phyloP scores from a whole-genome alignment of 2,113 vertebrate species.

The Amblyopsis rosae region DNA sequence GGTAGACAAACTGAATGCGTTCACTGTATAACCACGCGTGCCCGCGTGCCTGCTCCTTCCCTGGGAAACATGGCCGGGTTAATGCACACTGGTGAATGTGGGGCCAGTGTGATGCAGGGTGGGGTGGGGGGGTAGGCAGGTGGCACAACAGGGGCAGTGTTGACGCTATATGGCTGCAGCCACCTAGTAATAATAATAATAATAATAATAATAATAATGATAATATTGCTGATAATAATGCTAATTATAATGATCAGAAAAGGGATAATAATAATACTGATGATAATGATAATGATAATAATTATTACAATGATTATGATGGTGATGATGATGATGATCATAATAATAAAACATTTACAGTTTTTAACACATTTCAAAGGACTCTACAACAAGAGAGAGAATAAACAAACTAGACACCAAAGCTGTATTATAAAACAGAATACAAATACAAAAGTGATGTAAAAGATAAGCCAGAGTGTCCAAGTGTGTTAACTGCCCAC shows the following conservation, averaged over 20 bases:
- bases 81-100: constrained; percentile 71
- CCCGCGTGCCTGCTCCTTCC: constrained; percentile 57
- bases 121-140: constrained; percentile 56
- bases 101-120: constrained; percentile 55
- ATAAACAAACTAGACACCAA: too few relatives aligned
- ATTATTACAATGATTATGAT: too few relatives aligned
- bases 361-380: too few relatives aligned
- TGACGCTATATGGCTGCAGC: constrained; percentile 43
- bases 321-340: too few relatives aligned
- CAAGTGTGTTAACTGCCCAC: constrained; percentile 76
- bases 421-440: too few relatives aligned
- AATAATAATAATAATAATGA: background rate
- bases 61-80: constrained; percentile 68
- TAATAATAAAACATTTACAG: too few relatives aligned
- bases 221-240: too few relatives aligned
- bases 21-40: constrained; percentile 69
- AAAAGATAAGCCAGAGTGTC: constrained; percentile 1
- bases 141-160: constrained; percentile 77
- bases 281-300: too few relatives aligned
- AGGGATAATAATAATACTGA: too few relatives aligned
- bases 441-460: too few relatives aligned
- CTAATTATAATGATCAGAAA: too few relatives aligned
- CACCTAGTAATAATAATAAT: constrained; percentile 24
- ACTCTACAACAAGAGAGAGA: too few relatives aligned
- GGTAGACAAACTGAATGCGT: constrained; percentile 77